These are phyloP conservation scores for Catajapyx aquilonaris DNA, from an alignment of 1,140 invertebrate genomes.

Conservation along the genomic window DNA sequence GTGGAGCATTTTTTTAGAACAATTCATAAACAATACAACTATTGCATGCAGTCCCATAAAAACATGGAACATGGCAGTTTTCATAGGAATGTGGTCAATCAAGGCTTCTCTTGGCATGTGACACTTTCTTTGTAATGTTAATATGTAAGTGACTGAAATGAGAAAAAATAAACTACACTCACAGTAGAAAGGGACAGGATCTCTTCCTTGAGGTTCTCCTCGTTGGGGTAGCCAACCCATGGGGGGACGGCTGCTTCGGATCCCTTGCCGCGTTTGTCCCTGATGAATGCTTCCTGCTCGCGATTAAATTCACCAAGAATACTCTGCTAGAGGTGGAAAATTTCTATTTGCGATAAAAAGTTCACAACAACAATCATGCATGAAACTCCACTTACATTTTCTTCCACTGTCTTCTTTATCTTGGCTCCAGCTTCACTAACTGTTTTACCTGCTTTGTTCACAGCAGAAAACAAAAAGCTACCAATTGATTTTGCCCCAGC, in stretches of 20 bases:
- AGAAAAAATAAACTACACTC: no score
- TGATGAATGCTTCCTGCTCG: constrained; percentile 88
- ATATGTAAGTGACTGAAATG: no score
- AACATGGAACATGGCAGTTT: constrained; percentile 3
- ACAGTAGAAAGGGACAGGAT: constrained; percentile 79
- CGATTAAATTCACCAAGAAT: constrained; percentile 87
- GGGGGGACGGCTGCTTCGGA: constrained; percentile 61
- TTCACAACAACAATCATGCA: neutral
- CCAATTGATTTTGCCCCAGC: constrained; percentile 80
- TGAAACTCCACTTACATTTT: constrained; percentile 52
- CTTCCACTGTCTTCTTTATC: constrained; percentile 86
- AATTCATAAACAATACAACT: no score
- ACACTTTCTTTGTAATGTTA: no score
- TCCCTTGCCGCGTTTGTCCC: constrained; percentile 48
- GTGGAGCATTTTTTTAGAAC: no score
- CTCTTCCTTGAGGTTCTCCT: constrained; percentile 76
- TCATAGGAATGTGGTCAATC: neutral
- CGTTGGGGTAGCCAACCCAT: constrained; percentile 76
- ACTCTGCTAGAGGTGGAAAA: constrained; percentile 39
- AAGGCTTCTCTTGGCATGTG: neutral
- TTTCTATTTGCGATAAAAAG: constrained; percentile 11
- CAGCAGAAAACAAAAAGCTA: constrained; percentile 73
- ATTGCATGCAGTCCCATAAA: no score
- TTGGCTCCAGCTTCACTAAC: constrained; percentile 61
- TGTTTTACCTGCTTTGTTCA: constrained; percentile 65